Evolutionary conservation across 1,140 invertebrate genomes (phyloP).

Genomic region (Andrena cerasifolii): DNA sequence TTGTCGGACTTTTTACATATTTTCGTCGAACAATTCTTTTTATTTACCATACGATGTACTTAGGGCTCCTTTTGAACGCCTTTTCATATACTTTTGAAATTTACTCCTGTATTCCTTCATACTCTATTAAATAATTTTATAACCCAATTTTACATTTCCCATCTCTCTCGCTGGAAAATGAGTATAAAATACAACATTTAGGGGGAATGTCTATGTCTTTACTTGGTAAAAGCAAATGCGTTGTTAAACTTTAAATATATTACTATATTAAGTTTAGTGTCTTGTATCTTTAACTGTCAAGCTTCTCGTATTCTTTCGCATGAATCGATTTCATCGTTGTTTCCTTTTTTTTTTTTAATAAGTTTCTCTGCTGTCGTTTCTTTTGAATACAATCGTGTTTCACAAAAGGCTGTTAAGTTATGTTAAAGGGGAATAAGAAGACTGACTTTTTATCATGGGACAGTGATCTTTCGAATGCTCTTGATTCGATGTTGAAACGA

Average conservation of each 20-base stretch:
- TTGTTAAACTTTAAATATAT: slow-evolving; percentile 33
- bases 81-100: not conserved
- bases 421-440: not conserved
- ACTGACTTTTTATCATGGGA: slow-evolving; percentile 5
- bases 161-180: slow-evolving; percentile 42
- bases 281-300: slow-evolving; percentile 11
- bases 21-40: not conserved
- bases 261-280: slow-evolving; percentile 20
- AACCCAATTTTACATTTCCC: slow-evolving; percentile 50
- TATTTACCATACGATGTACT: too few relatives aligned
- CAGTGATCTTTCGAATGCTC: not conserved
- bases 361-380: not conserved
- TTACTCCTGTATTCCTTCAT: not conserved
- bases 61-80: too few relatives aligned
- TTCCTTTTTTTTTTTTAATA: not conserved
- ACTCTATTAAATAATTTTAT: not conserved
- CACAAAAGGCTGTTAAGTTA: not conserved
- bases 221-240: slow-evolving; percentile 29
- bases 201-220: slow-evolving; percentile 1
- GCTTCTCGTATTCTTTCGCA: not conserved
- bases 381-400: not conserved
- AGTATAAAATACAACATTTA: slow-evolving; percentile 3
- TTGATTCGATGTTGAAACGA: not conserved
- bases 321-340: not conserved
- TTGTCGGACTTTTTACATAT: not conserved